Base-by-base conservation (phyloP, 1,140 invertebrate species). In the Atta colombica region DNA sequence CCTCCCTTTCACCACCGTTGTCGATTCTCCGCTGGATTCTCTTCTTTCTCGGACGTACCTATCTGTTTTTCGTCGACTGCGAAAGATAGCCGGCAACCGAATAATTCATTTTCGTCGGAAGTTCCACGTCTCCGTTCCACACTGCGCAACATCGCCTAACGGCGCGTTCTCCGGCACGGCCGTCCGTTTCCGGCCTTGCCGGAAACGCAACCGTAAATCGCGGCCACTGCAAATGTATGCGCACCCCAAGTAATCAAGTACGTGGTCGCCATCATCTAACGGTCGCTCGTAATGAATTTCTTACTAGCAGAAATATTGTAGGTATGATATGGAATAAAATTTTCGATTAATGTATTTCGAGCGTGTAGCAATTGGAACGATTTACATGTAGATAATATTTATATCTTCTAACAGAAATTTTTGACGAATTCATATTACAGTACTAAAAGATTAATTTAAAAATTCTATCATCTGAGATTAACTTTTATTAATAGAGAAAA, bases 31-130 rank as follows among this genome's bases (percentile, higher is more conserved):
- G 5, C 49, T n/a, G 72, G 49, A n/a, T 81, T 39, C 45, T 82
- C 45, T 63, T 74, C 53, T 81, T 61, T 60, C 21, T 31, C 45
- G 75, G 25, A 45, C 25, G 14, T 74, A 49, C 63, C 25, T 84
- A 84, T 84, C 69, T 84, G 69, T 74, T 84, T 61, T 14, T 58
- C 45, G 80, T 85, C 49, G 58, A 31, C 49, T 16, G 58, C 77
- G 80, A 68, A 77, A 71, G 87, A 86, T 88, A 88, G 60, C 51
- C 51, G 16, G 68, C 69, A 14, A 18, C 39, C 63, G 35, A 88
- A 86, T 88, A 86, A 88, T 88, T 88, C 82, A 88, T 88, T 88
- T 86, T 88, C 84, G 87, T 85, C 87, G 87, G 87, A 88, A 88
- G 35, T 18, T 45, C 45, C 82, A 31, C 49, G 82, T 87, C 63